Evolutionary conservation across 1,140 invertebrate species (phyloP).

Genomic region (Brachystomella parvula): DNA sequence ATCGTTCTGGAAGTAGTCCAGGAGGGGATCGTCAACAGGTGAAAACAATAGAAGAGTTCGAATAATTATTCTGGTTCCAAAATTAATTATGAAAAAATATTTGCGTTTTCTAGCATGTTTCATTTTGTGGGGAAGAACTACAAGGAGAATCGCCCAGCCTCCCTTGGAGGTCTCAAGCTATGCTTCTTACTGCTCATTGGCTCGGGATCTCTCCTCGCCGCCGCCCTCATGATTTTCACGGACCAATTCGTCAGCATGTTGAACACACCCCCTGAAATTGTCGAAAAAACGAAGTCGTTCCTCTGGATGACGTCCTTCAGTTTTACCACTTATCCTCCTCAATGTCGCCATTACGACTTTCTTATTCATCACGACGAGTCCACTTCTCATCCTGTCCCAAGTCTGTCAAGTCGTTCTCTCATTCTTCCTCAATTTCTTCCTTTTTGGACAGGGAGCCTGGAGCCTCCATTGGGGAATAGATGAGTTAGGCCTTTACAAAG

Average conservation of each 20-base stretch:
- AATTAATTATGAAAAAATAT: neutral
- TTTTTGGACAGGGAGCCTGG: slow-evolving; percentile 20
- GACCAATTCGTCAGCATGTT: slow-evolving; percentile 22
- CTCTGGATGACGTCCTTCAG: slow-evolving; percentile 27
- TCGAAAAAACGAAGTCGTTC: slow-evolving; percentile 19
- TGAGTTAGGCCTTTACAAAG: slow-evolving; percentile 28
- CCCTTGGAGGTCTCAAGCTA: slow-evolving; percentile 22
- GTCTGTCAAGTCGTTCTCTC: slow-evolving; percentile 15
- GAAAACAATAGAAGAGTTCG: neutral
- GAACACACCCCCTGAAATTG: slow-evolving; percentile 25
- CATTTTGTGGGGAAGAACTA: slow-evolving; percentile 25
- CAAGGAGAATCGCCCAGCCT: slow-evolving; percentile 13
- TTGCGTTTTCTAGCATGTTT: slow-evolving; percentile 17
- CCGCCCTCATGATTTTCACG: slow-evolving; percentile 9
- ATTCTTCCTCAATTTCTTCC: slow-evolving; percentile 20
- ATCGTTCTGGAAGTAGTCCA: slow-evolving; percentile 28
- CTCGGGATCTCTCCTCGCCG: slow-evolving; percentile 8
- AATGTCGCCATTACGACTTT: slow-evolving; percentile 16
- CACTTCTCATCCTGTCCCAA: slow-evolving; percentile 17
- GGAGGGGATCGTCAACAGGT: slow-evolving; percentile 29
- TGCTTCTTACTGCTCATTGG: slow-evolving; percentile 16
- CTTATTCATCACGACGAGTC: slow-evolving; percentile 25
- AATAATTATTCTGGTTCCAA: neutral
- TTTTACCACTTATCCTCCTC: slow-evolving; percentile 21
- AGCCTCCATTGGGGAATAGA: slow-evolving; percentile 26